Evolutionary conservation across 2,797 vertebrate genomes (phyloP), one percentile per base, ranked within the genome.

Genomic region (Acanthurus leucopareius): DNA sequence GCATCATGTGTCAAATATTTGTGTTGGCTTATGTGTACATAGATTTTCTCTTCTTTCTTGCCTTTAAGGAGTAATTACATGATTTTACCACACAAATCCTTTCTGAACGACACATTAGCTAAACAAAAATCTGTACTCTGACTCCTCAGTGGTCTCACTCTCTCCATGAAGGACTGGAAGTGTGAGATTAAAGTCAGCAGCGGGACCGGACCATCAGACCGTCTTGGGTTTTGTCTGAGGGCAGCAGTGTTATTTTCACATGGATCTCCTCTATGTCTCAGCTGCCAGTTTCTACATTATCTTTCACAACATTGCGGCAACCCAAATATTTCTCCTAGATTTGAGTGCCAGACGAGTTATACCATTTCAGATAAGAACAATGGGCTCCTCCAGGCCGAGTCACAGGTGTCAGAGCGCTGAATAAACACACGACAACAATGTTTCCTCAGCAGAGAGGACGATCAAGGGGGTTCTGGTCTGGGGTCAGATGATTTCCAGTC

Each of bases 341-440:
- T 82, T 1, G 22, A 63, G 79, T 49, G 76, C 74, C 75, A 78
- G 74, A 72, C 40, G 3, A 79, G 85, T 82, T 90, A 17, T 65
- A 87, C 68, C 60, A 65, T 87, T 82, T 74, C 72, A 86, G 88
- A 93, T 91, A 79, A 91, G 89, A 91, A 93, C 88, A 90, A 90
- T 91, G 79, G 83, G 57, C 70, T 85, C 40, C 82, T 77, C 82
- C 73, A 76, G 74, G 52, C 53, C 9, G 38, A 88, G 90, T 86
- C 84, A 77, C 87, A 91, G 91, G 88, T 93, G 91, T 93, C 93
- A 88, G 81, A 76, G 70, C 49, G 2, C 93, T 94, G 88, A 93
- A 93, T 47, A 93, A 94, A 95, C 92, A 94, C 8, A 16, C 4
- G 45, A 90, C 86, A 59, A 57, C 61, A 44, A 62, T 20, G 72